A percentile compares a stretch with the other conserved stretches of the same genome.
These are phyloP conservation scores for Amphimedon queenslandica DNA, from an alignment of 37 sponge, comb jelly and placozoan species.

Conservation along the genomic window DNA sequence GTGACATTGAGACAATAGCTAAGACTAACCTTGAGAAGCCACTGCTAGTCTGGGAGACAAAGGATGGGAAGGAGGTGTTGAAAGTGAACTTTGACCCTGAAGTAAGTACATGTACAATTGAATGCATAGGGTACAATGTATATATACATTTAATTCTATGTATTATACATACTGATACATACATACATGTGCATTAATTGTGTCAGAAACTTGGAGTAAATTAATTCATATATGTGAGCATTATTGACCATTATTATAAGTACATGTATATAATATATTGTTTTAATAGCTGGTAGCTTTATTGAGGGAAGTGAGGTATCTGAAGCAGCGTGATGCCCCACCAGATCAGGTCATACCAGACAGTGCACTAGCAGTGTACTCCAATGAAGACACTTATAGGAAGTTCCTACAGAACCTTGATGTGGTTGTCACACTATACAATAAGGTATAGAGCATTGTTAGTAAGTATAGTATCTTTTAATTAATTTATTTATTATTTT, in stretches of 20 bases:
- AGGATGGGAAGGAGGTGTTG: conserved; percentile 32
- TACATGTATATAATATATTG: no score
- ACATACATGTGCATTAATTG: no score
- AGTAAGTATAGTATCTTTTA: not conserved
- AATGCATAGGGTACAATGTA: no score
- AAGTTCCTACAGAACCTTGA: conserved; percentile 93
- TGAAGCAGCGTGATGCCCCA: conserved; percentile 60
- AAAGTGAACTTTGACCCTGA: conserved; percentile 98
- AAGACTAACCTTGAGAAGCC: conserved; percentile 91
- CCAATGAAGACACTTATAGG: conserved; percentile 83
- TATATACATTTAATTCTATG: no score
- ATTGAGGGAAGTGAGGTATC: conserved; percentile 93
- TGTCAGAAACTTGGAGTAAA: no score
- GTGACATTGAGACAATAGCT: conserved; percentile 85
- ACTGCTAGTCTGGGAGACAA: conserved; percentile 69
- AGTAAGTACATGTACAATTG: no score
- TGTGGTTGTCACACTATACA: conserved; percentile 87
- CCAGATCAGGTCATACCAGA: conserved; percentile 74
- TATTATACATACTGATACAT: no score
- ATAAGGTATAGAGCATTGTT: conserved; percentile 17
- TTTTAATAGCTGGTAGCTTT: conserved; percentile 79
- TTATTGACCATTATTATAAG: no score
- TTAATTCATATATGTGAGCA: no score
- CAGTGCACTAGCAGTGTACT: conserved; percentile 77
- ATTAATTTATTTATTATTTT: not conserved